Conservation (phyloP, 2,888 invertebrate genomes). For the Litoditis marina region DNA sequence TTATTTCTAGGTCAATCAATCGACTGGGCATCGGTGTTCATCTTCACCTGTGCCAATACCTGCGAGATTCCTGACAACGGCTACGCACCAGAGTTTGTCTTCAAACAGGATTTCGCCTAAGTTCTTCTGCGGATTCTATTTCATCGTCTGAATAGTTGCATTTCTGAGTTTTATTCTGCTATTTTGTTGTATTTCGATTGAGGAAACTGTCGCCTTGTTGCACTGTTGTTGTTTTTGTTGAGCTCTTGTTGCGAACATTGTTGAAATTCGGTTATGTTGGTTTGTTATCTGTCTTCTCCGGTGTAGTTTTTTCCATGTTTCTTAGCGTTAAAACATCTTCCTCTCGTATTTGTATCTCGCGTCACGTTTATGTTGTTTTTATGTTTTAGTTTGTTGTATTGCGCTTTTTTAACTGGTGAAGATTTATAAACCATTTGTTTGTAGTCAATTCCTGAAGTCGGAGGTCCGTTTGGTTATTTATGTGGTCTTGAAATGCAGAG, state of each 20-base stretch:
- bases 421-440: too few species aligned
- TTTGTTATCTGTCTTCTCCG: not conserved
- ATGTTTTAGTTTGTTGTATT: too few species aligned
- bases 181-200: not conserved
- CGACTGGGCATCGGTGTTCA: constrained; percentile 84
- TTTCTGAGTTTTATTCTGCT: too few species aligned
- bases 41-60: constrained; percentile 81
- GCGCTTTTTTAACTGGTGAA: too few species aligned
- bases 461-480: too few species aligned
- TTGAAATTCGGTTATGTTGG: not conserved
- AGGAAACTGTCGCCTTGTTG: not conserved
- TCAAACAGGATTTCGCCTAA: constrained; percentile 52
- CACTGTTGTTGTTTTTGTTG: not conserved
- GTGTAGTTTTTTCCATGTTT: not conserved
- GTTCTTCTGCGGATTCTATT: too few species aligned
- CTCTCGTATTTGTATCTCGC: too few species aligned
- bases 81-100: constrained; percentile 67
- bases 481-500: too few species aligned
- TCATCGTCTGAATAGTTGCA: too few species aligned
- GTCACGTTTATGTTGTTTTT: too few species aligned
- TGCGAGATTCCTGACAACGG: constrained; percentile 70
- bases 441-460: too few species aligned
- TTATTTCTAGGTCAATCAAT: constrained; percentile 63
- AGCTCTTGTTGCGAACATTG: not conserved
- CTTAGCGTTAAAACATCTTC: too few species aligned